Percentiles rank a stretch among this genome's conserved stretches.
Evolutionary conservation across 2,888 invertebrate species (phyloP).

Genomic region (Drosophila fungiperda): DNA sequence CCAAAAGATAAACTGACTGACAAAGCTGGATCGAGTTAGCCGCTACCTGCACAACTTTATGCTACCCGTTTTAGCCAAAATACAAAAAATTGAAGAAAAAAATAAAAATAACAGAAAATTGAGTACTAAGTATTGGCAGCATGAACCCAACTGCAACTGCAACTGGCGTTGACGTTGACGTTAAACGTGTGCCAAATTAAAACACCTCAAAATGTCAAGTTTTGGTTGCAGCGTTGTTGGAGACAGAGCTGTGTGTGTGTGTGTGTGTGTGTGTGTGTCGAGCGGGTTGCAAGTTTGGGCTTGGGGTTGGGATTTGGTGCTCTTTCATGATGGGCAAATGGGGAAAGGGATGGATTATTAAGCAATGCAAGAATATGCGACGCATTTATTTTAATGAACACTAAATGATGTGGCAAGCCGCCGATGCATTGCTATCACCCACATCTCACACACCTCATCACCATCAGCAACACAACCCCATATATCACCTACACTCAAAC

Average conservation of each 20-base stretch:
- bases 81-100: background rate
- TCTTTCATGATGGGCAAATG: background rate
- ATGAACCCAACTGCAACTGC: slow-evolving; percentile 1
- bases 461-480: background rate
- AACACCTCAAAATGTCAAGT: slow-evolving; percentile 77
- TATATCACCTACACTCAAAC: background rate
- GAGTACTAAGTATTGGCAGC: slow-evolving; percentile 24
- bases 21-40: background rate
- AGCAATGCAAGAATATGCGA: slow-evolving; percentile 45
- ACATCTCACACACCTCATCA: slow-evolving; percentile 1
- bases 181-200: slow-evolving; percentile 75
- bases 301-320: background rate
- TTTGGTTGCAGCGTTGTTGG: slow-evolving; percentile 23
- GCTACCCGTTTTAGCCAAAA: background rate
- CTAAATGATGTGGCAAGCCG: slow-evolving; percentile 75
- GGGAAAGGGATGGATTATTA: background rate
- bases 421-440: slow-evolving; percentile 18
- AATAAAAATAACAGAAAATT: background rate
- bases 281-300: background rate
- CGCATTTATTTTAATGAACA: slow-evolving; percentile 77
- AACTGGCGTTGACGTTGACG: slow-evolving; percentile 5
- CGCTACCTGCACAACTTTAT: background rate
- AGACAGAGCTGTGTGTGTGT: slow-evolving; percentile 17
- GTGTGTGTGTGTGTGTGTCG: background rate
- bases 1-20: background rate